These are phyloP conservation scores for Euura saliciscinereae DNA, from an alignment of 1,140 invertebrate genomes.

Conservation along the genomic window DNA sequence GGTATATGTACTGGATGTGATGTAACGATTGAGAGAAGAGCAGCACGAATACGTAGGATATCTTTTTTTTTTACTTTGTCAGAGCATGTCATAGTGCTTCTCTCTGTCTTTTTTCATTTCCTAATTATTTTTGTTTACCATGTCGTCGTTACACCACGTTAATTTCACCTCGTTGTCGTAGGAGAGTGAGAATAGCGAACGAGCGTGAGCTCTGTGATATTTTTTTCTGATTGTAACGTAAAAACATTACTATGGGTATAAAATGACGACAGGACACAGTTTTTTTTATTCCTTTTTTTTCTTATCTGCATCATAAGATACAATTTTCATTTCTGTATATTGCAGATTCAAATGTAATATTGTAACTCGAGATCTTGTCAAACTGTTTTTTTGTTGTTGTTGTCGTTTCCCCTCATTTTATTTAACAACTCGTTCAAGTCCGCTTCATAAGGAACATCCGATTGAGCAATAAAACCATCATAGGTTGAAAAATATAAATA, in stretches of 20 bases:
- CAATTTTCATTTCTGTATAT: not conserved
- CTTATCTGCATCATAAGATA: not conserved
- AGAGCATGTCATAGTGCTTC: not conserved
- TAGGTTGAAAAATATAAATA: too few relatives aligned
- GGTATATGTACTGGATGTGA: too few relatives aligned
- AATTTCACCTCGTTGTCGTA: conserved; percentile 1
- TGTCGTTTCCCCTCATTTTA: too few relatives aligned
- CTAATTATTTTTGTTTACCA: too few relatives aligned
- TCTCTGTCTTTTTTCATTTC: too few relatives aligned
- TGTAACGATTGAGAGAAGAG: too few relatives aligned
- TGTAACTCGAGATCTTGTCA: too few relatives aligned
- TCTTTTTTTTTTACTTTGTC: not conserved
- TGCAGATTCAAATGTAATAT: too few relatives aligned
- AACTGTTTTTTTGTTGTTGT: too few relatives aligned
- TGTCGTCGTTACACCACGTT: not conserved
- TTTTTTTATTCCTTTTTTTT: not conserved
- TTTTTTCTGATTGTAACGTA: not conserved
- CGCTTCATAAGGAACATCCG: too few relatives aligned
- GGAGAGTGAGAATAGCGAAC: not conserved
- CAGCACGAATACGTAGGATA: not conserved
- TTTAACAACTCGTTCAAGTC: too few relatives aligned
- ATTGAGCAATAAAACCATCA: too few relatives aligned
- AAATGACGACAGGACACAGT: not conserved
- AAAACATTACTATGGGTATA: not conserved
- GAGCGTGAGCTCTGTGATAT: not conserved